Evolutionary conservation across 2,113 vertebrate genomes (phyloP).

Genomic region (Sander vitreus): DNA sequence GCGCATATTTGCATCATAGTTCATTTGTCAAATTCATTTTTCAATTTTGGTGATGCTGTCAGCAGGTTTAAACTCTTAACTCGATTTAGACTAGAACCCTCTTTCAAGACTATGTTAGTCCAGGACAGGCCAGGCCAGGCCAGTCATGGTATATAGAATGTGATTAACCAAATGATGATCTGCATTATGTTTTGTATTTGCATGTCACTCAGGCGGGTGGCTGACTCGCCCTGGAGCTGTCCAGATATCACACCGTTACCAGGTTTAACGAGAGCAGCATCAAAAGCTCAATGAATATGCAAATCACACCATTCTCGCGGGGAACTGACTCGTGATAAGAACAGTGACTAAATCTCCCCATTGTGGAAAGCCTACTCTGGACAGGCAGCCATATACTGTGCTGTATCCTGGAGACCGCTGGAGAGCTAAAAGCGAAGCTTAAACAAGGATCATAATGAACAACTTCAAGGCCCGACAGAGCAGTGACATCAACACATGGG

Average conservation of each 20-base stretch:
- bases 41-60: conserved; percentile 60
- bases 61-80: conserved; percentile 26
- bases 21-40: conserved; percentile 71
- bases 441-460: conserved; percentile 13
- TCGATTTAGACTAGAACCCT: conserved; percentile 3
- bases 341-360: background rate
- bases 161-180: conserved; percentile 56
- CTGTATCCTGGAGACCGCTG: background rate
- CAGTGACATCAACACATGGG: conserved; percentile 45
- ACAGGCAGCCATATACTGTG: background rate
- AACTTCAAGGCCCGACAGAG: conserved; percentile 22
- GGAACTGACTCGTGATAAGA: conserved; percentile 46
- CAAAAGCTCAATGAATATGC: conserved; percentile 60
- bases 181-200: conserved; percentile 70
- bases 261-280: conserved; percentile 48
- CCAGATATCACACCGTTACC: conserved; percentile 55
- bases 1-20: conserved; percentile 73
- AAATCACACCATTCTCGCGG: conserved; percentile 56
- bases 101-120: conserved; percentile 29
- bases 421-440: conserved; percentile 1
- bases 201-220: conserved; percentile 74
- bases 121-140: conserved; percentile 33
- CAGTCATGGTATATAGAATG: conserved; percentile 46
- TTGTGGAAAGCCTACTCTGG: background rate
- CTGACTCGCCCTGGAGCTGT: conserved; percentile 63